Evolutionary conservation across 1,140 invertebrate species (phyloP).

Genomic region (Elymnias hypermnestra): DNA sequence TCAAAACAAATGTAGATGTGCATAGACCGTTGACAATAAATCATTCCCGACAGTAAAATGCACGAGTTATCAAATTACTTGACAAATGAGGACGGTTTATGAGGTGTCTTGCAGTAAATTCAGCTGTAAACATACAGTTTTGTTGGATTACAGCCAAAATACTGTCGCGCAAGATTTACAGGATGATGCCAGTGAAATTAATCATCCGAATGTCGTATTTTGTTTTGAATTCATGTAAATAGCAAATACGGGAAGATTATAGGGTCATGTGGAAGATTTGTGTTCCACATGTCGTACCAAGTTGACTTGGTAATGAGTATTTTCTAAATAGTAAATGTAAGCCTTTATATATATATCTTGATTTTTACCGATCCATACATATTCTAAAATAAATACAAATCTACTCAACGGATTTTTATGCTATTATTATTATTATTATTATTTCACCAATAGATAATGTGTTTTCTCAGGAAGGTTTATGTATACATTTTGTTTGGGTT

Average conservation of each 20-base stretch:
- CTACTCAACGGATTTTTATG: no score
- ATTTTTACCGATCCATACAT: no score
- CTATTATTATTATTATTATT: no score
- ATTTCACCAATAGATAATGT: no score
- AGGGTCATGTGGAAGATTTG: no score
- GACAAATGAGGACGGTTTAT: slow-evolving; percentile 37
- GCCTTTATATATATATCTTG: no score
- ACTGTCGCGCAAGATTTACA: slow-evolving; percentile 14
- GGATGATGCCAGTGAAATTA: not conserved
- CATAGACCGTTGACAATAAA: slow-evolving; percentile 5
- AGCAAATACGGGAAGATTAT: no score
- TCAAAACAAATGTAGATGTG: not conserved
- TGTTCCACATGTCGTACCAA: not conserved
- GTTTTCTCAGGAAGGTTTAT: no score
- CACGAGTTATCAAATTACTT: slow-evolving; percentile 27
- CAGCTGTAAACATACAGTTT: slow-evolving; percentile 39
- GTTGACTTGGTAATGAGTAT: not conserved
- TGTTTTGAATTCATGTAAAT: no score
- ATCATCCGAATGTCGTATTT: slow-evolving; percentile 1
- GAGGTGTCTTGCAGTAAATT: slow-evolving; percentile 40
- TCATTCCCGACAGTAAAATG: not conserved
- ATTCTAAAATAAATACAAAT: no score
- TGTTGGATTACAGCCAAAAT: slow-evolving; percentile 33
- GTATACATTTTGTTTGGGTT: no score
- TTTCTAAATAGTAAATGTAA: no score